A percentile compares a stretch with the other conserved stretches of the same genome.
phyloP scores from a whole-genome alignment of 2,888 invertebrate genomes.

The Pteria penguin region DNA sequence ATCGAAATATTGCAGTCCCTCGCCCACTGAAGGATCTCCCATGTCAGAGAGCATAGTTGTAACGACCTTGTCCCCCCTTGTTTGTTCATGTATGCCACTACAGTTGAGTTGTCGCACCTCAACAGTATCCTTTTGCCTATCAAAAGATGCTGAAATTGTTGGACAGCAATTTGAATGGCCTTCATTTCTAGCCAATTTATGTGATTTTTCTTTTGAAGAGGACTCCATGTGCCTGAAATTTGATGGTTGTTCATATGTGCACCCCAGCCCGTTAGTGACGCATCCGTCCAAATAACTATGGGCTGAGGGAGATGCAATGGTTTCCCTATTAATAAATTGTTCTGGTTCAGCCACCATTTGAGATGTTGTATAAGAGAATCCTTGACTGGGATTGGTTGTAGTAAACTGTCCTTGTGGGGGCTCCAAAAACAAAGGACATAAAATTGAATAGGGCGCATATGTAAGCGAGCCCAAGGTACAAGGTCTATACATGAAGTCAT shows the following conservation, averaged over 20 bases:
- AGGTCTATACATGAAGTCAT: too few species aligned
- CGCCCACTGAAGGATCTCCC: neutral
- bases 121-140: conserved; percentile 1
- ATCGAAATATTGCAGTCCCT: neutral
- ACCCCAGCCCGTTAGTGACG: conserved; percentile 20
- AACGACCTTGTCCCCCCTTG: neutral
- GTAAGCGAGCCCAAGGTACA: too few species aligned
- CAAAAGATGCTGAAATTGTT: conserved; percentile 5
- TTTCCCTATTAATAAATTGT: too few species aligned
- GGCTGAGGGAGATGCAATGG: too few species aligned
- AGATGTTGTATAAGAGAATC: too few species aligned
- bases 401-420: too few species aligned
- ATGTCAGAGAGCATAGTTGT: neutral
- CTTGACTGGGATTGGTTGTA: too few species aligned
- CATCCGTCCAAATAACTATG: conserved; percentile 19
- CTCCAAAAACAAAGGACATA: too few species aligned
- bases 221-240: conserved; percentile 15
- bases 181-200: conserved; percentile 22
- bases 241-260: neutral
- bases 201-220: neutral
- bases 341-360: too few species aligned
- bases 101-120: conserved; percentile 23
- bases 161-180: conserved; percentile 3
- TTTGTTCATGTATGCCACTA: neutral
- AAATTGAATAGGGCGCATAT: too few species aligned